Percentiles rank a stretch among this genome's conserved stretches.
These are phyloP conservation scores for Aspiorhynchus laticeps DNA, from an alignment of 2,113 vertebrate species.

Conservation along the genomic window DNA sequence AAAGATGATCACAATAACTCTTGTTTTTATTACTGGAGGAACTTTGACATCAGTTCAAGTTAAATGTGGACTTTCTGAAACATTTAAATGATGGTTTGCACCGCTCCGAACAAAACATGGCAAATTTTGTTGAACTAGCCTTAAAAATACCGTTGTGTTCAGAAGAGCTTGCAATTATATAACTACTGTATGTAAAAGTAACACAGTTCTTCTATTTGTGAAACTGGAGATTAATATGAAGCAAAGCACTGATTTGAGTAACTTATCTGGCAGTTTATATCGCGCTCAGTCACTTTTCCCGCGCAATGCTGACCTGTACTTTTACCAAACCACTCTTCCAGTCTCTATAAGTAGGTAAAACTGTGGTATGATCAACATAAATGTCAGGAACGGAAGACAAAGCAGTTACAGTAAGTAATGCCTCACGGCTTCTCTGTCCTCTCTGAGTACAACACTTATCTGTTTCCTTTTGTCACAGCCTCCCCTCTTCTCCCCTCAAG, in stretches of 20 bases:
- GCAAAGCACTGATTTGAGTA: neutral
- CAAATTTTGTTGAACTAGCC: neutral
- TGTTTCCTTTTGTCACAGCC: constrained; percentile 55
- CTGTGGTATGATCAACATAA: constrained; percentile 16
- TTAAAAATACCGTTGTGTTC: neutral
- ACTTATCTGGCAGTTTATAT: neutral
- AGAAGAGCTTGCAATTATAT: too few relatives aligned
- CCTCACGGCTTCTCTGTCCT: constrained; percentile 30
- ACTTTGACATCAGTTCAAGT: neutral
- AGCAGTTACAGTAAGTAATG: constrained; percentile 66
- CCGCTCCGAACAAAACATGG: neutral
- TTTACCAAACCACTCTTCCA: neutral
- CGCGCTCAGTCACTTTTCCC: neutral
- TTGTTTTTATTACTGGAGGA: neutral
- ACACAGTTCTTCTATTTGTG: neutral
- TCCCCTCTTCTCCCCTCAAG: constrained; percentile 33
- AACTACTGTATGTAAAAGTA: neutral
- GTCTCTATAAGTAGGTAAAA: neutral
- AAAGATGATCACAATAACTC: neutral
- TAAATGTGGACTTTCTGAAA: neutral
- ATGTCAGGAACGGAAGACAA: constrained; percentile 43
- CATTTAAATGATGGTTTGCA: neutral
- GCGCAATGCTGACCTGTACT: neutral
- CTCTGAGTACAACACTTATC: constrained; percentile 40
- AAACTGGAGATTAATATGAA: constrained; percentile 3